Evolutionary conservation across 2,797 vertebrate genomes (phyloP), one percentile per base, ranked within the genome.

Genomic region (Eremophila alpestris): DNA sequence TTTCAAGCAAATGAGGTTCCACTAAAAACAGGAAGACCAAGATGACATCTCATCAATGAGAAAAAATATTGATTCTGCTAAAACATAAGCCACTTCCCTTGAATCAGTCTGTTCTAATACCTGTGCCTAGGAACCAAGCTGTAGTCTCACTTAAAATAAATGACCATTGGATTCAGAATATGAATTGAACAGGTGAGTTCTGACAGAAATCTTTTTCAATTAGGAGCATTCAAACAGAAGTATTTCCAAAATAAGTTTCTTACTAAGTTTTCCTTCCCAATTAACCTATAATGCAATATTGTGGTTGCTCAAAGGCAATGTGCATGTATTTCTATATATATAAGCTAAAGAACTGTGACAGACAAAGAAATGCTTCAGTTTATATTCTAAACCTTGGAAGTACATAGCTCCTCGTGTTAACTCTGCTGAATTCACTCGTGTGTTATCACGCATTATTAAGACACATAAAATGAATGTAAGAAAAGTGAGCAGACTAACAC

Each of bases 401-500:
- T 64, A 62, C 56, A 87, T 19, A 95, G 46, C 58, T 52, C 77
- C 69, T 88, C 45, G 22, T 68, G 93, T 95, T 95, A 96, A 93
- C 76, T 88, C 69, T 74, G 77, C 85, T 88, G 91, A 89, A 93
- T 87, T 94, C 77, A 45, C 68, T 93, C 87, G 67, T 93, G 67
- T 94, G 95, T 86, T 92, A 86, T 87, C 93, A 90, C 90, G 79
- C 34, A 36, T 60, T 92, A 96, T 95, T 97, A 96, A 96, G 95
- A 96, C 85, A 92, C 85, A 80, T 86, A 94, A 91, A 96, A 84
- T 52, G 68, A 85, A 92, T 59, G 70, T 58, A 84, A 93, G 67
- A 58, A 93, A 94, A 94, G 94, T 96, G 89, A 97, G 76, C 76
- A 85, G 91, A 91, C 90, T 89, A 93, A 95, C 89, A 96, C 85